Base-by-base conservation (phyloP, 2,888 invertebrate genomes). In the Bembecia ichneumoniformis region DNA sequence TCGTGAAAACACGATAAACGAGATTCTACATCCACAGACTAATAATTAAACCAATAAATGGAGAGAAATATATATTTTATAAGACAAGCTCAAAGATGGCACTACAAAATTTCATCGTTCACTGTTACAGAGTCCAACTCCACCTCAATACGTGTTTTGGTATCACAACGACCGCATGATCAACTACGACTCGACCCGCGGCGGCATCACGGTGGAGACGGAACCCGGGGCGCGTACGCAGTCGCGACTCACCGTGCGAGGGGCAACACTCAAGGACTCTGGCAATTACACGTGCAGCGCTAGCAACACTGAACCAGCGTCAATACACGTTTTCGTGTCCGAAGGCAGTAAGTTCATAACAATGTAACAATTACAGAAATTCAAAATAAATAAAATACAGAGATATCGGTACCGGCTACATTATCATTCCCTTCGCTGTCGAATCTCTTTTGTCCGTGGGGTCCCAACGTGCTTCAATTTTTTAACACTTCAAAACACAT, bases 81-180 rank as follows among this genome's bases (percentile, higher is more conserved):
- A 20, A 20, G 4, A 20, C 5, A 20, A 20, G 3, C 5, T 20
- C 4, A 20, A 1, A 7, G 7, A 28, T 28, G 7, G 20, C 20
- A 28, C 7, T 28, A 28, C 0, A 5, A 20, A 20, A 4, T 20
- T 20, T 20, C 20, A 20, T 36, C n/a, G 3, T 9, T 36, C 3
- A n/a, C 36, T 20, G 11, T 34, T 20, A 20, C 91, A 96, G 95
- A 96, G 96, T 77, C 96, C 96, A 49, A 94, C 94, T 57, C 96
- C 96, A 51, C 96, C 96, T 20, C 96, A 96, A 77, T 97, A 96
- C 89, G 96, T 97, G 62, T 96, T 96, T 89, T 97, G 96, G 96
- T 96, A 95, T 87, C 96, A 96, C 89, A 96, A 97, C 83, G 94
- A 94, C 76, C 92, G 94, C 64, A 96, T 96, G 93, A 96, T 96